Conservation (phyloP, 2,888 invertebrate genomes). For the Andrena bucephala region DNA sequence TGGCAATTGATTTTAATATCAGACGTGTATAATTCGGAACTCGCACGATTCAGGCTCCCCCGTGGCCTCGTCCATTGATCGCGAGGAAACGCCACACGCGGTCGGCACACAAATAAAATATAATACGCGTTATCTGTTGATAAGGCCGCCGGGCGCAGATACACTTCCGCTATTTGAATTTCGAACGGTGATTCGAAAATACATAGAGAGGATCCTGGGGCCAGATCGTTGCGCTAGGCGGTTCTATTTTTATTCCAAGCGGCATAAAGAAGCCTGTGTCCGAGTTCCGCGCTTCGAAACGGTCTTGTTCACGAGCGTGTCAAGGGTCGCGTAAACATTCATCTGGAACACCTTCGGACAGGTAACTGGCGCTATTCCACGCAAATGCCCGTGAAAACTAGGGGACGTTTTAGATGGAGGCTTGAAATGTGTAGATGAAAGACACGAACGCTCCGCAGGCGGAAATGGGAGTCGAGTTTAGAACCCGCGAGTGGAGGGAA, state of each 20-base stretch:
- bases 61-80: constrained; percentile 39
- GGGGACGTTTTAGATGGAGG: neutral
- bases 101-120: constrained; percentile 33
- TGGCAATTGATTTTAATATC: neutral
- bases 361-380: neutral
- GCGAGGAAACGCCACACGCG: constrained; percentile 19
- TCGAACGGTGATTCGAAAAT: constrained; percentile 43
- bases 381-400: neutral
- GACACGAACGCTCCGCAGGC: neutral
- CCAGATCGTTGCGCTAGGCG: constrained; percentile 20
- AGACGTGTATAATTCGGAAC: too few relatives aligned
- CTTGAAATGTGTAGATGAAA: neutral
- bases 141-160: constrained; percentile 23
- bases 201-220: constrained; percentile 1
- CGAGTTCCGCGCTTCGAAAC: neutral
- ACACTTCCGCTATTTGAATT: constrained; percentile 53
- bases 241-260: constrained; percentile 44
- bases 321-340: constrained; percentile 2
- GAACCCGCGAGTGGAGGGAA: neutral
- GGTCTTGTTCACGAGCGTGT: neutral
- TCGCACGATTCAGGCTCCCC: neutral
- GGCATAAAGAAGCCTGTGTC: constrained; percentile 39
- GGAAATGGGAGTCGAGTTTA: neutral
- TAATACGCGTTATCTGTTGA: constrained; percentile 44
- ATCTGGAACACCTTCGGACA: neutral